Base-by-base conservation (phyloP, 2,888 invertebrate genomes). In the Oxyscelio sp. region DNA sequence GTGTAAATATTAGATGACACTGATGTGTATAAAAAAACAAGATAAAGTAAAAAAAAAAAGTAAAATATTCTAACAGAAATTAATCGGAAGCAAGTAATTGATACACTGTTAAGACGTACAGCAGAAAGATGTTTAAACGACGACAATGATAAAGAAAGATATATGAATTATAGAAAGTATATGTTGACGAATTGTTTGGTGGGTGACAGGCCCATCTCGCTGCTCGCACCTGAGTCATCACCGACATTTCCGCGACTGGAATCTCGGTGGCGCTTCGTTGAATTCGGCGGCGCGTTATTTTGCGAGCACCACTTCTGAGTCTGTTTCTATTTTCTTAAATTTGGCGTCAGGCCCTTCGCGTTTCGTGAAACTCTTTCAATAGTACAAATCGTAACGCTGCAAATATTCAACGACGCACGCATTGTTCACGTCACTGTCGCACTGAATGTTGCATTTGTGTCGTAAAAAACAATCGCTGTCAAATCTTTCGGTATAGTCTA, bases 21-120 rank as follows among this genome's bases (percentile, higher is more conserved):
- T 89, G 83, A 87, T 87, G 89, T 91, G 91, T 91, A 90, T 89
- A 90, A 90, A 90, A 88, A 73, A 84, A 86, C 87, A 89, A 27
- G 6, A 27, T 45, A 27, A 56, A 54, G n/a, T n/a, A n/a, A n/a
- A n/a, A n/a, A n/a, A n/a, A n/a, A n/a, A n/a, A n/a, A n/a, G 34
- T 48, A 83, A 83, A 85, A 81, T 83, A 83, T 50, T 54, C 74
- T 45, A 52, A 43, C 21, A 65, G 81, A 80, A 52, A 75, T 22
- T 13, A 52, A 54, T 70, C 45, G 68, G 48, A 75, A 15, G 61
- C 77, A 68, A 82, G 71, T 80, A 82, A 86, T 85, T 85, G 75
- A 82, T 85, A 83, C 54, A 68, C 66, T 68, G 74, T 74, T 78
- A 83, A 83, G 74, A 19, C 50, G 24, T 54, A 73, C 81, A 71